Evolutionary conservation across 2,113 vertebrate species (phyloP), one percentile per base, ranked within the genome.

Genomic region (Grantiella picta): DNA sequence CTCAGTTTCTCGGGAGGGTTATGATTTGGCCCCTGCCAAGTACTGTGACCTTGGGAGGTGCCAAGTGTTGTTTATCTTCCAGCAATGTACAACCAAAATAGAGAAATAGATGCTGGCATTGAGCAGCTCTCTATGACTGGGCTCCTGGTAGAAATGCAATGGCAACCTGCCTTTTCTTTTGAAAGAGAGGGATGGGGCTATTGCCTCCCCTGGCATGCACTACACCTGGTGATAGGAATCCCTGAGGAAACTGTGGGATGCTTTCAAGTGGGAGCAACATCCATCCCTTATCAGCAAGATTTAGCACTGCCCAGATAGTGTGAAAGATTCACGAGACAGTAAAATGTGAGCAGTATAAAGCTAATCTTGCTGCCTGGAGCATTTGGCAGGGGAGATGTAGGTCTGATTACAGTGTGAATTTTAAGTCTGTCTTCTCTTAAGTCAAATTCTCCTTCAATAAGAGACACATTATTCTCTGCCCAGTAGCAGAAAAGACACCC

Each of bases 261-360:
- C 42, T 82, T 40, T 79, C 4, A 3, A 64, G 35, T 76, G 73
- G 66, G 66, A 87, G 31, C 36, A 96, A 36, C 31, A 60, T 44
- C 40, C 78, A 71, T 49, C 49, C 66, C 78, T 87, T 79, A 93
- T 72, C 36, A 1, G 44, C 70, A 91, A 87, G 87, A 95, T 94
- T 94, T 96, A 94, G 49, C 75, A 49, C 73, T 79, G 84, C 82
- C 92, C 82, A 61, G 70, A 82, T 76, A 89, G 61, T 21, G 36
- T 40, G 90, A 87, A 93, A 94, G 92, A 95, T 94, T 96, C 87
- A 95, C 1, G 6, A 82, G 75, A 65, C 23, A 94, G 90, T 87
- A 94, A 94, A 94, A 95, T 72, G 65, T 75, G 82, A 96, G 87
- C 1, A 10, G n/a, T 56, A 76, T 76, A 90, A 87, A 91, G 82